Evolutionary conservation across 2,797 vertebrate genomes (phyloP).

Genomic region (Enteromius unitaeniatus): DNA sequence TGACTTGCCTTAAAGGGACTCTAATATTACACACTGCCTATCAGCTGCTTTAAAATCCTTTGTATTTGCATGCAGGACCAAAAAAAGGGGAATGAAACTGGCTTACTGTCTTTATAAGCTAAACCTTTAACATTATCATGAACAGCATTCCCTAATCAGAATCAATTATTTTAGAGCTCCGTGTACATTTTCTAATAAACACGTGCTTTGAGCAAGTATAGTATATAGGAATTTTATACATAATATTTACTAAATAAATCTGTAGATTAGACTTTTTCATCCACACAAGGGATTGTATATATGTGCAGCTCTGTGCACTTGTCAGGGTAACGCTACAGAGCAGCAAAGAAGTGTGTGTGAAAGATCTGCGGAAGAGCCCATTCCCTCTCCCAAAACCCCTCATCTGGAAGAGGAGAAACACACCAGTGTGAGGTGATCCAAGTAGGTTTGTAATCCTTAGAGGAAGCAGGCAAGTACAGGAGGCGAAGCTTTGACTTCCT

Average conservation of each 20-base stretch:
- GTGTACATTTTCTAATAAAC: neutral
- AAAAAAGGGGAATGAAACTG: neutral
- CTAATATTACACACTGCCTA: neutral
- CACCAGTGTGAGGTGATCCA: conserved; percentile 37
- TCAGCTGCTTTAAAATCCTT: neutral
- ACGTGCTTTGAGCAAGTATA: neutral
- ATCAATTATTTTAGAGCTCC: too few relatives aligned
- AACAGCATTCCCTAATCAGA: neutral
- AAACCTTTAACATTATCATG: neutral
- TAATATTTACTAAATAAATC: neutral
- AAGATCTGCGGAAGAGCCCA: conserved; percentile 40
- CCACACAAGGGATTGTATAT: neutral
- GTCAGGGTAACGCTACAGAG: conserved; percentile 2
- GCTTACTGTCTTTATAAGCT: neutral
- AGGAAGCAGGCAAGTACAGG: conserved; percentile 4
- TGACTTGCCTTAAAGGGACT: neutral
- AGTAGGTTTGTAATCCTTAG: conserved; percentile 35
- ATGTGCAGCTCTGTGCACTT: neutral
- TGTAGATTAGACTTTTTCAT: neutral
- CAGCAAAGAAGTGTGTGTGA: conserved; percentile 18
- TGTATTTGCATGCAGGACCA: neutral
- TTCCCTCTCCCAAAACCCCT: conserved; percentile 42
- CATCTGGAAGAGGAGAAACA: conserved; percentile 61
- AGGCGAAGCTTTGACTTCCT: conserved; percentile 25
- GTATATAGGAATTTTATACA: neutral